Evolutionary conservation across 2,797 vertebrate species (phyloP), one percentile per base, ranked within the genome.

Genomic region (Myotis findleyi): DNA sequence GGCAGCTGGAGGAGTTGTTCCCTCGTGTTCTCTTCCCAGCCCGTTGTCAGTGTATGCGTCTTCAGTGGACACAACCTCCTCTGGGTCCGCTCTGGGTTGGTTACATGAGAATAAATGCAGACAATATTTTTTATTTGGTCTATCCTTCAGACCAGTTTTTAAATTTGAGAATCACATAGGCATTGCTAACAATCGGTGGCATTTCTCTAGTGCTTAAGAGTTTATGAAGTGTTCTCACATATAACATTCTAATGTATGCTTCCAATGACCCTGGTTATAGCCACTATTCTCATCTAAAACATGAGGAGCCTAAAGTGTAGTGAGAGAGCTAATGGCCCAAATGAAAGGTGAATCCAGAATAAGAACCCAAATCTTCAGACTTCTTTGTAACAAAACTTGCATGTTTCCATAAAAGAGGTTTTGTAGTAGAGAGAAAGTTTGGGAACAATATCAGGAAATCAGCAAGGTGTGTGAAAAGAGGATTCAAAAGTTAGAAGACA

Each of bases 351-450:
- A 73, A 73, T 12, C 20, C 13, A 18, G 38, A 87, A 57, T 59
- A 11, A 87, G 84, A 87, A 73, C 36, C 36, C 69, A 73, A n/a
- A 59, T 86, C 84, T 87, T 59, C 30, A 87, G 53, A 47, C 27
- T 59, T 33, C 30, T 33, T 55, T 72, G 69, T 47, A 72, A 73
- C 66, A 55, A 57, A 71, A n/a, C 6, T 57, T n/a, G 14, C 27
- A 10, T 10, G 27, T 72, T 57, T n/a, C 36, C 17, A 4, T 23
- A 18, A 47, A 41, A 72, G 49, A 57, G 1, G 7, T 21, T 55
- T 7, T 41, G 3, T 23, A 71, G 11, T 38, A 86, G 49, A 13
- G 36, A 57, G 66, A 41, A 86, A 12, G 18, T 41, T 71, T 57
- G 51, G 36, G 36, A 57, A 71, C 0, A 2, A 71, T n/a, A 69